Percentiles rank a stretch among this genome's conserved stretches.
Evolutionary conservation across 2,888 invertebrate species (phyloP).

Genomic region (Dynastes tityus): DNA sequence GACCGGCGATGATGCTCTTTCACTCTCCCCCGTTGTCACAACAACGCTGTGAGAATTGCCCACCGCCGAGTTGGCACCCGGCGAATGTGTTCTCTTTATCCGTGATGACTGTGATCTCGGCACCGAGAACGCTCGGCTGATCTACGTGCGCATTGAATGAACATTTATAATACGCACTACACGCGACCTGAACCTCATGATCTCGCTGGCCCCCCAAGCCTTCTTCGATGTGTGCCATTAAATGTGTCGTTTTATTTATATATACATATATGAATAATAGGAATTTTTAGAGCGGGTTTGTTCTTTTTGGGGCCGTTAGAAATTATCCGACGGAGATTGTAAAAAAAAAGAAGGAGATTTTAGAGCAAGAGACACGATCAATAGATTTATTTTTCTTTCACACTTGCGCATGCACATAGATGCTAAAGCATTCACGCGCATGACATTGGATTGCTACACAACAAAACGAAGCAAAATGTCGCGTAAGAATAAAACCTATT

Average conservation of each 20-base stretch:
- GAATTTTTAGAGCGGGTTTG: constrained; percentile 36
- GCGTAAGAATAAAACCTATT: neutral
- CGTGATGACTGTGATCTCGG: constrained; percentile 71
- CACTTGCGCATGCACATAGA: too few relatives aligned
- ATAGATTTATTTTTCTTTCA: constrained; percentile 2
- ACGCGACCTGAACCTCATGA: constrained; percentile 58
- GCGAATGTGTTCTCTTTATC: constrained; percentile 70
- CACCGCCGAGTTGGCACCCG: constrained; percentile 72
- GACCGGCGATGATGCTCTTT: constrained; percentile 68
- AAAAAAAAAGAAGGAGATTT: neutral
- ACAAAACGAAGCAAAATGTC: constrained; percentile 11
- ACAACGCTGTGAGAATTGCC: constrained; percentile 74
- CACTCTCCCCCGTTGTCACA: constrained; percentile 69
- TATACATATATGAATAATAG: constrained; percentile 36
- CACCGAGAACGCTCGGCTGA: constrained; percentile 68
- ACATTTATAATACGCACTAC: constrained; percentile 53
- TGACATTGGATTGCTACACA: constrained; percentile 5
- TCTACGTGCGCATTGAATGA: constrained; percentile 69
- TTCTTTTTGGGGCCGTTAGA: constrained; percentile 10
- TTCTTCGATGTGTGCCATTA: constrained; percentile 61
- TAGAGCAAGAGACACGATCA: constrained; percentile 10
- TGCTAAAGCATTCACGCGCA: too few relatives aligned
- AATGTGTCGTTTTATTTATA: constrained; percentile 57
- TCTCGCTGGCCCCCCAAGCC: constrained; percentile 60
- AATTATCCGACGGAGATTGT: neutral